Percentiles rank a stretch among this genome's conserved stretches.
These are phyloP conservation scores for Drosophila engyochracea DNA, from an alignment of 2,888 invertebrate species.

Conservation along the genomic window DNA sequence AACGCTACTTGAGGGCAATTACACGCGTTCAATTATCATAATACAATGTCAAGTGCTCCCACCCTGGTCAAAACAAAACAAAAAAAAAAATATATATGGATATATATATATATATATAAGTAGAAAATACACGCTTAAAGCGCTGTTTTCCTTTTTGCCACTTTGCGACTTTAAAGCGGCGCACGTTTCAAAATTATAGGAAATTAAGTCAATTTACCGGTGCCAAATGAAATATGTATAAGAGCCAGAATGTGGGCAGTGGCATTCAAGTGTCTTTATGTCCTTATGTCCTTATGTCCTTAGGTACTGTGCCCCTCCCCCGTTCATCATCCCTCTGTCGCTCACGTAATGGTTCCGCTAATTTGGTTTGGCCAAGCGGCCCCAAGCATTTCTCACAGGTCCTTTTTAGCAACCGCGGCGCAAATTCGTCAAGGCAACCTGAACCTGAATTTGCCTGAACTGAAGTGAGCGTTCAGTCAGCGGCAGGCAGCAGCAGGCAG, in stretches of 20 bases:
- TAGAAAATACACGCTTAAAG: slow-evolving; percentile 23
- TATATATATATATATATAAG: slow-evolving; percentile 5
- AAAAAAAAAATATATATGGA: neutral
- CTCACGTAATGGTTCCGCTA: slow-evolving; percentile 64
- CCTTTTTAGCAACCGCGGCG: slow-evolving; percentile 58
- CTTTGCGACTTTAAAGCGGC: slow-evolving; percentile 65
- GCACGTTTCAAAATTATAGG: slow-evolving; percentile 60
- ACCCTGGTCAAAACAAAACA: neutral
- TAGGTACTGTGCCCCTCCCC: slow-evolving; percentile 8
- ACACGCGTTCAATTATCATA: slow-evolving; percentile 82
- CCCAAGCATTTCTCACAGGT: slow-evolving; percentile 45
- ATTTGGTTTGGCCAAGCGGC: slow-evolving; percentile 66
- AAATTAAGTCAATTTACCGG: slow-evolving; percentile 78
- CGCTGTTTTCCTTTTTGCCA: slow-evolving; percentile 54
- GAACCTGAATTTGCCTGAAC: slow-evolving; percentile 1
- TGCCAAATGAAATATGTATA: slow-evolving; percentile 77
- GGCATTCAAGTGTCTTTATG: slow-evolving; percentile 46
- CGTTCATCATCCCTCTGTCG: neutral
- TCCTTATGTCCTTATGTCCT: slow-evolving; percentile 39
- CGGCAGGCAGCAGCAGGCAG: slow-evolving; percentile 32
- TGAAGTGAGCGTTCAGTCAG: neutral
- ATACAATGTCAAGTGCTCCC: slow-evolving; percentile 69
- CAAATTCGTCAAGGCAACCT: slow-evolving; percentile 78
- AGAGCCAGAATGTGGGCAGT: slow-evolving; percentile 33
- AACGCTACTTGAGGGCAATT: slow-evolving; percentile 78